Conservation (phyloP, 1,140 invertebrate species). For the Dendrolimus punctatus region DNA sequence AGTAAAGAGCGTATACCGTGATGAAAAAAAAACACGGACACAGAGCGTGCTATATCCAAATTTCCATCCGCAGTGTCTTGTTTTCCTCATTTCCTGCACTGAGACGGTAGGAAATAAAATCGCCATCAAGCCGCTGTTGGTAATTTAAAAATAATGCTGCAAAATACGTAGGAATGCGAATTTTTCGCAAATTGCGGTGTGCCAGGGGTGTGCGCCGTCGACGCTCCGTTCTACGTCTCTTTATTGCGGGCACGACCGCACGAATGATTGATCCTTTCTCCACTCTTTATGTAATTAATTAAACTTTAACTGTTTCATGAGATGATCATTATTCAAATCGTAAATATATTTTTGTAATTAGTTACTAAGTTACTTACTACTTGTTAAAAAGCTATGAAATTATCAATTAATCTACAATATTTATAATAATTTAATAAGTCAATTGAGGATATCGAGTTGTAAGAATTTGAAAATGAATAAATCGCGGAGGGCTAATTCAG, state of each 20-base stretch:
- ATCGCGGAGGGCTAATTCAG: too few relatives aligned
- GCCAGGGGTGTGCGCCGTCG: slow-evolving; percentile 28
- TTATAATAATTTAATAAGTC: too few relatives aligned
- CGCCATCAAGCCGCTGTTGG: slow-evolving; percentile 50
- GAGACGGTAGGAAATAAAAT: slow-evolving; percentile 58
- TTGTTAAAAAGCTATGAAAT: too few relatives aligned
- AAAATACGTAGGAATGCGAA: slow-evolving; percentile 49
- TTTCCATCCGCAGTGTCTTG: slow-evolving; percentile 34
- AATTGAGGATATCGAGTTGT: too few relatives aligned
- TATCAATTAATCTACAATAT: too few relatives aligned
- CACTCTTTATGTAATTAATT: too few relatives aligned
- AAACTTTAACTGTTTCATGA: too few relatives aligned
- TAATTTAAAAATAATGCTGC: slow-evolving; percentile 63
- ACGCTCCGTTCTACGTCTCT: background rate
- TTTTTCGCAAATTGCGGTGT: slow-evolving; percentile 46
- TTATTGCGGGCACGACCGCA: background rate
- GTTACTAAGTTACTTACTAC: too few relatives aligned
- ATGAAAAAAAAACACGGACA: background rate
- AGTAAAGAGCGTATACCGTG: background rate
- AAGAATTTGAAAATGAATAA: too few relatives aligned
- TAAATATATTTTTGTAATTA: too few relatives aligned
- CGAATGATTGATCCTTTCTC: too few relatives aligned
- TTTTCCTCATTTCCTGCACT: slow-evolving; percentile 50
- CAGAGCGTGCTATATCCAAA: slow-evolving; percentile 25
- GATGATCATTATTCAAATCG: too few relatives aligned